Conservation (phyloP, 2,888 invertebrate genomes). For the Smittia sp. region DNA sequence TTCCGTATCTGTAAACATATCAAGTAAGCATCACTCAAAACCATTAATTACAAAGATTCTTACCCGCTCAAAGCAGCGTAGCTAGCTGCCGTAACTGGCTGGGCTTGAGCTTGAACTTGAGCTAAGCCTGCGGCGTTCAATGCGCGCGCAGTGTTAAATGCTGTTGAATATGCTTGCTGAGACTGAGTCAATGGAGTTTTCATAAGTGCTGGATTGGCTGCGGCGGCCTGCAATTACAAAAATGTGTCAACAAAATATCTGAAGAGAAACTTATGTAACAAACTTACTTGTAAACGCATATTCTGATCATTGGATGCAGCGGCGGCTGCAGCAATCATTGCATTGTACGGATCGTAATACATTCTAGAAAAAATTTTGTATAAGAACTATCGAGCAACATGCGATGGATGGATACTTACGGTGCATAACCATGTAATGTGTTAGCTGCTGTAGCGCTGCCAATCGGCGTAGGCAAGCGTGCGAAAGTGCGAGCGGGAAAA, state of each 20-base stretch:
- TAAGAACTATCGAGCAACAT: slow-evolving; percentile 42
- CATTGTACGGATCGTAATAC: slow-evolving; percentile 95
- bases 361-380: slow-evolving; percentile 61
- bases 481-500: slow-evolving; percentile 66
- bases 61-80: slow-evolving; percentile 70
- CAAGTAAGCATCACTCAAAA: neutral
- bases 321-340: slow-evolving; percentile 70
- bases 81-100: slow-evolving; percentile 60
- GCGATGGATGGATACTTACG: slow-evolving; percentile 65
- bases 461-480: slow-evolving; percentile 66
- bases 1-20: slow-evolving; percentile 68
- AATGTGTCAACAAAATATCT: slow-evolving; percentile 44
- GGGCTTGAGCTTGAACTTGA: slow-evolving; percentile 46
- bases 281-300: slow-evolving; percentile 85
- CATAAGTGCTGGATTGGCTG: slow-evolving; percentile 75
- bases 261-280: neutral
- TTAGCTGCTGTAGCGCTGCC: slow-evolving; percentile 69
- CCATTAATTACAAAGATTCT: slow-evolving; percentile 51
- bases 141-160: slow-evolving; percentile 80
- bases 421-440: slow-evolving; percentile 85
- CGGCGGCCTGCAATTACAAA: slow-evolving; percentile 56
- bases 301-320: slow-evolving; percentile 72
- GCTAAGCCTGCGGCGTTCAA: slow-evolving; percentile 74
- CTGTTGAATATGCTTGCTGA: slow-evolving; percentile 84
- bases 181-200: slow-evolving; percentile 80